Conservation (phyloP, 2,113 vertebrate species). For the Garra rufa region DNA sequence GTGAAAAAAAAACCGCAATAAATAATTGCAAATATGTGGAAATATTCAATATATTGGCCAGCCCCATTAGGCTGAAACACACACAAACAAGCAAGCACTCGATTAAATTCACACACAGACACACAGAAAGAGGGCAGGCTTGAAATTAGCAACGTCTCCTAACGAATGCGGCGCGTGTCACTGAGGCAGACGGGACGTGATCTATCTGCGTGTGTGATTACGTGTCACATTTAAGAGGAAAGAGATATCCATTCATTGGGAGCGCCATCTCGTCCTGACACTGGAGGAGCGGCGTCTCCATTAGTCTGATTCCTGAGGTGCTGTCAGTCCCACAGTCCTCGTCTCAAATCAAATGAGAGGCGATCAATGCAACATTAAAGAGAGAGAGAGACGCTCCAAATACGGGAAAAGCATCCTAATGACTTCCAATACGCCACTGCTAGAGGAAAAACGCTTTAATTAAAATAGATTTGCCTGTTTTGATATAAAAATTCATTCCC, state of each 20-base stretch:
- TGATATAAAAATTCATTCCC: constrained; percentile 51
- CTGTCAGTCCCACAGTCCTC: constrained; percentile 58
- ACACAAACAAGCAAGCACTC: too few species aligned
- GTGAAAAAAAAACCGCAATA: too few species aligned
- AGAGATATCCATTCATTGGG: constrained; percentile 76
- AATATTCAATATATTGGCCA: too few species aligned
- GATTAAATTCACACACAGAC: too few species aligned
- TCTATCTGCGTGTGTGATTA: constrained; percentile 66
- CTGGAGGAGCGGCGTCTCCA: constrained; percentile 55
- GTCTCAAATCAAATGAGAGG: constrained; percentile 72
- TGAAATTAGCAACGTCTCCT: neutral
- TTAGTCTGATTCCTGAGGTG: constrained; percentile 72
- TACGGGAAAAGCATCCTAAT: constrained; percentile 64
- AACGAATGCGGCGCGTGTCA: neutral
- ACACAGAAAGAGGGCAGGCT: neutral
- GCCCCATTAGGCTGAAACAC: too few species aligned
- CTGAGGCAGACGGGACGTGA: constrained; percentile 53
- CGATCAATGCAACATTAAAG: constrained; percentile 72
- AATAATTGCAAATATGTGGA: too few species aligned
- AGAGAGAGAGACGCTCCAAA: constrained; percentile 62
- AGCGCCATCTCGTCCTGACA: constrained; percentile 67
- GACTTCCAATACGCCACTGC: constrained; percentile 62
- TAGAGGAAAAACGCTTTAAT: constrained; percentile 64
- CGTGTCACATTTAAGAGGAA: constrained; percentile 68
- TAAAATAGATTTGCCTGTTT: constrained; percentile 64